Base-by-base conservation (phyloP, 1,140 invertebrate genomes). In the Hestina assimilis region DNA sequence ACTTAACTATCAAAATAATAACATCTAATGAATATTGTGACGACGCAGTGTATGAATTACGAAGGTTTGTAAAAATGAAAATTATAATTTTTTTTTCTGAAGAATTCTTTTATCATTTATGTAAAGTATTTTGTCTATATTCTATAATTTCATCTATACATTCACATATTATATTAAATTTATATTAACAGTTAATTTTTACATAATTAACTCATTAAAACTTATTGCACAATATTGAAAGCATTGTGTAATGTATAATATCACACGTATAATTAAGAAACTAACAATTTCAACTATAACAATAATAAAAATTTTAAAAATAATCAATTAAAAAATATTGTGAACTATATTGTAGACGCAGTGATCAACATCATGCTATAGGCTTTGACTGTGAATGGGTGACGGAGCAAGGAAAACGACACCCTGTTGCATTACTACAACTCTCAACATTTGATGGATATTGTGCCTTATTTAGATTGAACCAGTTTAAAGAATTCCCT, bases 311-410 rank as follows among this genome's bases (percentile, higher is more conserved):
- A n/a, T n/a, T n/a, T n/a, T n/a, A n/a, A n/a, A n/a, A n/a, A n/a
- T n/a, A n/a, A n/a, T n/a, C n/a, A n/a, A n/a, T n/a, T n/a, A n/a
- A n/a, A n/a, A n/a, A n/a, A n/a, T n/a, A n/a, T n/a, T n/a, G n/a
- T n/a, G n/a, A n/a, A n/a, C n/a, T n/a, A n/a, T n/a, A 23, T 73
- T 72, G 40, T 20, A 85, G 82, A 33, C 62, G 72, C 19, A 65
- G 66, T 60, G 15, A 35, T 21, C 4, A 50, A 11, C 63, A 83
- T 21, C 69, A 57, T 55, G 83, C 91, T 9, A 62, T 94, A 42
- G 93, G 93, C n/a, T 91, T 94, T 69, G 93, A 94, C 75, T 94
- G 93, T 79, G 93, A 94, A 78, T 94, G 93, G 93, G 90, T 92
- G 0, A 91, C 90, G 11, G 82, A 86, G 29, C 78, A 89, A 28